A percentile compares a stretch with the other conserved stretches of the same genome.
Conservation (phyloP, 2,113 vertebrate species). For the Pluvialis apricaria region DNA sequence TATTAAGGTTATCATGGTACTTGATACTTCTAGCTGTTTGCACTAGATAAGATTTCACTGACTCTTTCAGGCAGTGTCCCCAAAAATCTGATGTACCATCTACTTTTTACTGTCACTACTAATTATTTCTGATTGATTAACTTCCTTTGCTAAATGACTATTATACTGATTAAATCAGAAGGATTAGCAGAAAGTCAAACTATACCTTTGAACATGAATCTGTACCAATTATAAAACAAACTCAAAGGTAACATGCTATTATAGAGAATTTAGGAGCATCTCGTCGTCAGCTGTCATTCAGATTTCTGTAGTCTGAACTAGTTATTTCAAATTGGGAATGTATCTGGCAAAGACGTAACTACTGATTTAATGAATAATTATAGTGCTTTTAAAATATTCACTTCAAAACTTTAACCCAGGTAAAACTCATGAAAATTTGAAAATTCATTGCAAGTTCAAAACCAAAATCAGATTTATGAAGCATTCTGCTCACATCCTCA, state of each 20-base stretch:
- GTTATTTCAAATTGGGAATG: neutral
- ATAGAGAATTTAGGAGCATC: neutral
- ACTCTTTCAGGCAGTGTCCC: neutral
- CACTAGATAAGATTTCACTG: neutral
- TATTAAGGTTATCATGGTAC: neutral
- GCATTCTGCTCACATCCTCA: neutral
- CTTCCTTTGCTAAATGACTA: neutral
- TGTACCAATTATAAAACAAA: neutral
- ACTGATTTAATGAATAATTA: neutral
- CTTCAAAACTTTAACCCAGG: neutral
- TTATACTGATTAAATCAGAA: neutral
- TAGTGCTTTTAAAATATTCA: neutral
- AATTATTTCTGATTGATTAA: conserved; percentile 3
- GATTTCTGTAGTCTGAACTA: neutral
- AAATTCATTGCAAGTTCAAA: neutral
- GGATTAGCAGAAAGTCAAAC: neutral
- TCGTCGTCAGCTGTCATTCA: neutral
- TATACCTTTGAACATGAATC: neutral
- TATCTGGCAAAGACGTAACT: neutral
- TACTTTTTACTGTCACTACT: neutral
- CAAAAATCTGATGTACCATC: neutral
- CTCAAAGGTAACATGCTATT: neutral
- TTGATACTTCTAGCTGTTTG: neutral
- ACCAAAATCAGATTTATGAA: neutral
- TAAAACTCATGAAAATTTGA: neutral